Evolutionary conservation across 2,113 vertebrate species (phyloP).

Genomic region (Brachyhypopomus gauderio): DNA sequence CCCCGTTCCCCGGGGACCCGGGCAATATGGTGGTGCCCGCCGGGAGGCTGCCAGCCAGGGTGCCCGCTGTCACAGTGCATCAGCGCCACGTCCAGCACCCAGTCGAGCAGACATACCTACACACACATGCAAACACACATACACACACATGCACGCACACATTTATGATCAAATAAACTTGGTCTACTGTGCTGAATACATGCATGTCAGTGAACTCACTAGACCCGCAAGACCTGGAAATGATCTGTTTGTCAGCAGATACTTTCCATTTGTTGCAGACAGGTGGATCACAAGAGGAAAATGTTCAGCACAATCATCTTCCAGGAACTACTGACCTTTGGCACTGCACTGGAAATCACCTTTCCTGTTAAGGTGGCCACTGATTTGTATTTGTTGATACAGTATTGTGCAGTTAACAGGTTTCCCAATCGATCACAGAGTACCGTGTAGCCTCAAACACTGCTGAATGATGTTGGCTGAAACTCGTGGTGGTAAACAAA

Average conservation of each 20-base stretch:
- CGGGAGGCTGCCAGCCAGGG: slow-evolving; percentile 73
- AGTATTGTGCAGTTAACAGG: background rate
- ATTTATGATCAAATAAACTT: no score
- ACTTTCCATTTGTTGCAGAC: background rate
- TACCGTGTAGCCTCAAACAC: background rate
- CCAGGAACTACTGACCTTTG: background rate
- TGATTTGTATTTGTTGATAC: slow-evolving; percentile 19
- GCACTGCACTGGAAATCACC: slow-evolving; percentile 25
- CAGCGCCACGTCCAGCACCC: slow-evolving; percentile 60
- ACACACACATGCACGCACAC: background rate
- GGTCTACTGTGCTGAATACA: background rate
- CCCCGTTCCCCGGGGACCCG: slow-evolving; percentile 72
- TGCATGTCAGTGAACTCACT: slow-evolving; percentile 15
- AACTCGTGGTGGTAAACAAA: slow-evolving; percentile 48
- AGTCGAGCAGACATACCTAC: slow-evolving; percentile 55
- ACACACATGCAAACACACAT: slow-evolving; percentile 19
- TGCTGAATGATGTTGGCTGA: slow-evolving; percentile 36
- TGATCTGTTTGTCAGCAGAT: slow-evolving; percentile 26
- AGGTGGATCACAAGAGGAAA: slow-evolving; percentile 43
- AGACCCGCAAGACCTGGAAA: slow-evolving; percentile 10
- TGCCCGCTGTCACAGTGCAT: slow-evolving; percentile 81
- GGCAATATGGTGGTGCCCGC: slow-evolving; percentile 81
- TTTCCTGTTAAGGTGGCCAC: slow-evolving; percentile 37
- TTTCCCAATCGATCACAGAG: slow-evolving; percentile 3
- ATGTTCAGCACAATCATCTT: slow-evolving; percentile 38